Percentiles rank a stretch among this genome's conserved stretches.
Conservation (phyloP, 2,113 vertebrate genomes). For the Trematomus loennbergii region DNA sequence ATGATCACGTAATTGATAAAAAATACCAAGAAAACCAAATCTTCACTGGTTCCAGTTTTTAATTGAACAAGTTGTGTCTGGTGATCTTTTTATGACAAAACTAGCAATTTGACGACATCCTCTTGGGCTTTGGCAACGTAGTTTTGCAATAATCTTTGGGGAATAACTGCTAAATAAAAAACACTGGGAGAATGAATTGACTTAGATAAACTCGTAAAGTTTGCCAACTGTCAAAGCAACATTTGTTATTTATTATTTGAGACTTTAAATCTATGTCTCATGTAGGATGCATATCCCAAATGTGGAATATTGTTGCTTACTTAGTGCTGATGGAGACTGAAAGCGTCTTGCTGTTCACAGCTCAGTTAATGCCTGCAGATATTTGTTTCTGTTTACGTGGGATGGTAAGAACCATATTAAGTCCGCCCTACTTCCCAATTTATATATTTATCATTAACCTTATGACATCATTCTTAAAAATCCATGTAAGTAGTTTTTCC, state of each 20-base stretch:
- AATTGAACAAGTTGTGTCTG: neutral
- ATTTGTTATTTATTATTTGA: neutral
- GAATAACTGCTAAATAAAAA: neutral
- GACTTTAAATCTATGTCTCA: neutral
- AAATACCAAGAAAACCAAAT: neutral
- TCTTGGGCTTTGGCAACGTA: neutral
- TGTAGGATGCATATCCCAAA: no score
- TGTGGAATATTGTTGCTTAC: neutral
- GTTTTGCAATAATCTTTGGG: neutral
- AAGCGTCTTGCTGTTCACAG: neutral
- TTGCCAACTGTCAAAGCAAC: neutral
- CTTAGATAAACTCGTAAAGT: neutral
- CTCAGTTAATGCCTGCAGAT: neutral
- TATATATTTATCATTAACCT: neutral
- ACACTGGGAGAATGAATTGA: neutral
- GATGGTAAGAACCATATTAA: neutral
- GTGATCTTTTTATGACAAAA: no score
- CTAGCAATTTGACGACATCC: neutral
- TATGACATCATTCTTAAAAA: neutral
- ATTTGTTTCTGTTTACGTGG: neutral
- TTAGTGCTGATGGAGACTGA: neutral
- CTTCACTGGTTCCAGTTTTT: no score
- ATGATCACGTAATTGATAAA: no score
- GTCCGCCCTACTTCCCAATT: neutral
- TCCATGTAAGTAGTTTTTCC: neutral